Percentiles rank a stretch among this genome's conserved stretches.
phyloP scores from a whole-genome alignment of 2,113 vertebrate species.

The Eleginops maclovinus region DNA sequence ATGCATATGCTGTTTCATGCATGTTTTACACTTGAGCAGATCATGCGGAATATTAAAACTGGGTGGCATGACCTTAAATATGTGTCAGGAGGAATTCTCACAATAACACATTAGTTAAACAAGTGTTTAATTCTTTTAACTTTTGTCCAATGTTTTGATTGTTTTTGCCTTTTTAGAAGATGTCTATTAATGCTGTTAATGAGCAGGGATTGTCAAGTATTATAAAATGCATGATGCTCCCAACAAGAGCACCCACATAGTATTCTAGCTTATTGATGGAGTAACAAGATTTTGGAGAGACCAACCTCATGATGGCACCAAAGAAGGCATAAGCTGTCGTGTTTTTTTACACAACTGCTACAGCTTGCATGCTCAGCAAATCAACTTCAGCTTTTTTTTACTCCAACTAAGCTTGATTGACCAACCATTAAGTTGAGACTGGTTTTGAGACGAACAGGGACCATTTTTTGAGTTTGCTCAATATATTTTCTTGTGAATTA shows the following conservation, averaged over 20 bases:
- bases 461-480: background rate
- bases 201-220: background rate
- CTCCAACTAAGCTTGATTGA: background rate
- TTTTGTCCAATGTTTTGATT: background rate
- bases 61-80: background rate
- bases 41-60: conserved; percentile 16
- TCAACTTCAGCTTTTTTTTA: background rate
- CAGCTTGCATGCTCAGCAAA: background rate
- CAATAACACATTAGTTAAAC: background rate
- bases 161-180: background rate
- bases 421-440: background rate
- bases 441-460: background rate
- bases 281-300: conserved; percentile 18
- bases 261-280: conserved; percentile 9
- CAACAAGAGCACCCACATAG: conserved; percentile 1
- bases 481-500: background rate
- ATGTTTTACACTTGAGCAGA: conserved; percentile 47
- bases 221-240: background rate
- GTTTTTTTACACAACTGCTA: conserved; percentile 6
- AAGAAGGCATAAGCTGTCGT: background rate
- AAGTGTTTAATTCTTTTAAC: too few species aligned
- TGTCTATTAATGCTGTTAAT: background rate
- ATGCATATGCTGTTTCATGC: conserved; percentile 65
- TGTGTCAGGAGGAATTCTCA: background rate
- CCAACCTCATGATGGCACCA: background rate